These are phyloP conservation scores for Meloe dianella DNA, from an alignment of 2,888 invertebrate species.

Conservation along the genomic window DNA sequence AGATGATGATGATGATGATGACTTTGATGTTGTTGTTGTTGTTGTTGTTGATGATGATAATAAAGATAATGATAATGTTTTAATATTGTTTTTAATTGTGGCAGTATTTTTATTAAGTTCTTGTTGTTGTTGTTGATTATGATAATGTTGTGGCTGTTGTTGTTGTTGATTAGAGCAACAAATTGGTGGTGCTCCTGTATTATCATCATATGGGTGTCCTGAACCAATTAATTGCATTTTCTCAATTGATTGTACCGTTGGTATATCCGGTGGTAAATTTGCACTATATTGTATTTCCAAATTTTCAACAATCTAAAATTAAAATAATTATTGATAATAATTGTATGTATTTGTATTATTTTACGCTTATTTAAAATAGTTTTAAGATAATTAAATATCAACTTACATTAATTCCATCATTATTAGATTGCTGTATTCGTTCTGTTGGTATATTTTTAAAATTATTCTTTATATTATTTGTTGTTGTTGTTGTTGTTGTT, in stretches of 20 bases:
- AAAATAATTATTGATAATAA: not conserved
- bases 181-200: not conserved
- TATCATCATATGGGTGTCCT: constrained; percentile 24
- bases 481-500: constrained; percentile 12
- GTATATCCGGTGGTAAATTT: constrained; percentile 55
- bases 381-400: too few species aligned
- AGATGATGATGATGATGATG: not conserved
- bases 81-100: not conserved
- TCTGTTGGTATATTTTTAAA: not conserved
- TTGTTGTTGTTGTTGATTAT: not conserved
- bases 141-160: constrained; percentile 15
- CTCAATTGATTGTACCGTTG: constrained; percentile 62
- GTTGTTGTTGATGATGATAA: constrained; percentile 22
- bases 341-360: too few species aligned
- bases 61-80: constrained; percentile 19
- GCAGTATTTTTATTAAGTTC: constrained; percentile 10
- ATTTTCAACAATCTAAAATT: constrained; percentile 9
- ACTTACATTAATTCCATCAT: not conserved
- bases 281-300: constrained; percentile 42
- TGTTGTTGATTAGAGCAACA: constrained; percentile 17
- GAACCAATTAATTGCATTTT: constrained; percentile 60
- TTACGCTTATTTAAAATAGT: too few species aligned
- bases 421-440: not conserved
- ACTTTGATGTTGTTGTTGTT: constrained; percentile 4
- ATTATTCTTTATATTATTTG: not conserved